These are phyloP conservation scores for Plectrocnemia conspersa DNA, from an alignment of 1,140 invertebrate species.

Conservation along the genomic window DNA sequence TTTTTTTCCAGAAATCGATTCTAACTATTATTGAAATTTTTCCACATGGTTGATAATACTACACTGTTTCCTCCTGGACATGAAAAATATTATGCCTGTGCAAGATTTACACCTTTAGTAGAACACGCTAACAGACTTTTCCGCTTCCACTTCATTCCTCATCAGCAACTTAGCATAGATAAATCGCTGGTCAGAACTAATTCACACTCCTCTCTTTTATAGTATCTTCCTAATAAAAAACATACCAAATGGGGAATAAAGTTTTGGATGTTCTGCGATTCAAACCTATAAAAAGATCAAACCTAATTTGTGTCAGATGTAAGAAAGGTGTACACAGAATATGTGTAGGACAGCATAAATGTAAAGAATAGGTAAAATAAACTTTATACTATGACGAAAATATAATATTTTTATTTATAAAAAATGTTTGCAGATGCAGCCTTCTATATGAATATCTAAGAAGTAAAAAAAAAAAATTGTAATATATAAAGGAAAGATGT, in stretches of 20 bases:
- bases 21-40: conserved; percentile 36
- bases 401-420: too few relatives aligned
- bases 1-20: conserved; percentile 37
- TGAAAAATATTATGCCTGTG: conserved; percentile 35
- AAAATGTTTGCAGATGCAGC: too few relatives aligned
- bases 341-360: too few relatives aligned
- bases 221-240: conserved; percentile 38
- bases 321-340: too few relatives aligned
- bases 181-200: conserved; percentile 35
- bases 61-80: conserved; percentile 27
- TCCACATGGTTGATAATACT: conserved; percentile 26
- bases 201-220: conserved; percentile 25
- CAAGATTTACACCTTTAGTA: conserved; percentile 34
- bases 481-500: too few relatives aligned
- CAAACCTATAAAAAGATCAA: too few relatives aligned
- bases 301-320: too few relatives aligned
- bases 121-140: conserved; percentile 37
- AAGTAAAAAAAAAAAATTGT: too few relatives aligned
- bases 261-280: conserved; percentile 37
- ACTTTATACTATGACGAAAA: too few relatives aligned
- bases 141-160: conserved; percentile 34
- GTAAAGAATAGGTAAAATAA: too few relatives aligned
- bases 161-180: conserved; percentile 35
- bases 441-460: too few relatives aligned
- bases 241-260: too few relatives aligned